Conservation (phyloP, 2,797 vertebrate species). For the Cyprinodon diabolis region DNA sequence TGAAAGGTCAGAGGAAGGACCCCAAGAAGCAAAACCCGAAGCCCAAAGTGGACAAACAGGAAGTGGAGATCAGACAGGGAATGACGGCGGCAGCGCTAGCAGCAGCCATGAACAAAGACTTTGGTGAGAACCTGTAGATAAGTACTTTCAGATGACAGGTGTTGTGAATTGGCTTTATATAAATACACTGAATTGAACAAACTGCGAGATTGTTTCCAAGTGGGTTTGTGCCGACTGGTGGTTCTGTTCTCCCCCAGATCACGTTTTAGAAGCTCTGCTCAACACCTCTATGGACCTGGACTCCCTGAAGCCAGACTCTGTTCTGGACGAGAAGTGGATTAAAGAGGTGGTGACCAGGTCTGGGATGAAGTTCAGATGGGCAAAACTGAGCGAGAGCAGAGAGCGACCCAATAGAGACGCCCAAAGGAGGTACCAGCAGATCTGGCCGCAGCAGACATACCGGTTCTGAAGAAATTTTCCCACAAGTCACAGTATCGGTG, state of each 20-base stretch:
- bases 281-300: constrained; percentile 82
- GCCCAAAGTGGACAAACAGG: constrained; percentile 77
- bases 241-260: constrained; percentile 74
- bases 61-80: constrained; percentile 85
- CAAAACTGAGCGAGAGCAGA: constrained; percentile 80
- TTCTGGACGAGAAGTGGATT: constrained; percentile 83
- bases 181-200: too few relatives aligned
- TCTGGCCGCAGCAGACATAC: too few relatives aligned
- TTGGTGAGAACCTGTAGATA: constrained; percentile 74
- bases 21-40: constrained; percentile 55
- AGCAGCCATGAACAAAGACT: constrained; percentile 87
- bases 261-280: constrained; percentile 84
- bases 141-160: too few relatives aligned
- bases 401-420: constrained; percentile 85
- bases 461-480: neutral
- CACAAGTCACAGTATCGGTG: too few relatives aligned
- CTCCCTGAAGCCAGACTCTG: constrained; percentile 80
- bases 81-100: constrained; percentile 90
- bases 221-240: neutral
- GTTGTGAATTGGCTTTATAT: too few relatives aligned
- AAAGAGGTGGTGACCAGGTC: constrained; percentile 87
- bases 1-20: constrained; percentile 61
- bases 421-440: constrained; percentile 78
- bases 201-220: too few relatives aligned
- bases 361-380: constrained; percentile 90